Conservation (phyloP, 2,113 vertebrate genomes). For the Aix galericulata region DNA sequence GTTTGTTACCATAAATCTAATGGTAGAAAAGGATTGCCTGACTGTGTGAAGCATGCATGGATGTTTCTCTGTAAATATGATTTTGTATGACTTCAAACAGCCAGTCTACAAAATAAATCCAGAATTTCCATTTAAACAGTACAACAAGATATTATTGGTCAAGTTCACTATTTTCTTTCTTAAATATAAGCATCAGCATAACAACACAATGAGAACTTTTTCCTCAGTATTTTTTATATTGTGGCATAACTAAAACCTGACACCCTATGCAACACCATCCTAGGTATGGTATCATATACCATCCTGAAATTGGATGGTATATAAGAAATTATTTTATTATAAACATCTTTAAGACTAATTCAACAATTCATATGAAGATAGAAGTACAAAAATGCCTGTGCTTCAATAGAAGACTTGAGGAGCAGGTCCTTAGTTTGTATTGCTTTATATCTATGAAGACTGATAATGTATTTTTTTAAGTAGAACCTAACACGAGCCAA, state of each 20-base stretch:
- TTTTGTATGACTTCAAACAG: not conserved
- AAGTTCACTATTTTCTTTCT: not conserved
- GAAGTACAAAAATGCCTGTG: not conserved
- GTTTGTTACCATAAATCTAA: not conserved
- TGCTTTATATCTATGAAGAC: not conserved
- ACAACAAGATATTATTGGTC: not conserved
- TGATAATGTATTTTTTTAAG: not conserved
- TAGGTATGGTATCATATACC: not conserved
- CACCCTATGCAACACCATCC: not conserved
- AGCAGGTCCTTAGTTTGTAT: not conserved
- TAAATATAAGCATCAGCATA: not conserved
- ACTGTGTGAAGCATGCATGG: not conserved
- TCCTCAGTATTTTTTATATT: not conserved
- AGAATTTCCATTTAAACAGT: not conserved
- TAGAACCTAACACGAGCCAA: not conserved
- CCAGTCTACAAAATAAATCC: not conserved
- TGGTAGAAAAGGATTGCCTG: not conserved
- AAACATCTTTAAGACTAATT: not conserved
- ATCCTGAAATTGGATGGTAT: not conserved
- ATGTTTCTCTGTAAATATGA: not conserved
- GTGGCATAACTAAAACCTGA: not conserved
- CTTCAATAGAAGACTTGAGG: not conserved
- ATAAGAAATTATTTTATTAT: not conserved
- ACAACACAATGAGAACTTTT: not conserved
- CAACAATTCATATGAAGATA: not conserved